Evolutionary conservation across 2,888 invertebrate species (phyloP).

Genomic region (Cephonodes hylas): DNA sequence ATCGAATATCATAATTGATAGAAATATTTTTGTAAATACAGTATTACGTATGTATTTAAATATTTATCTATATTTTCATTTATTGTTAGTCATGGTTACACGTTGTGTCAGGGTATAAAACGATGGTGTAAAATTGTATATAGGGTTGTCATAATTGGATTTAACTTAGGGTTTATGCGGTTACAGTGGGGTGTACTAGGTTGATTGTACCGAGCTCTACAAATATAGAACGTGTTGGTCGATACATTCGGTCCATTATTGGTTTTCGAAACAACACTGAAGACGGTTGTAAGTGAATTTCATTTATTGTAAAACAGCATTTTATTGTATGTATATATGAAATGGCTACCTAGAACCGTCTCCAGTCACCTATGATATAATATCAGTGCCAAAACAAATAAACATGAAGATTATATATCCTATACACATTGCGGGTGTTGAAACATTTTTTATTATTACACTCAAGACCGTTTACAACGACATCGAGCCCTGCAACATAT

Average conservation of each 20-base stretch:
- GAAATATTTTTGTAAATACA: constrained; percentile 69
- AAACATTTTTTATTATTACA: background rate
- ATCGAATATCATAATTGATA: constrained; percentile 20
- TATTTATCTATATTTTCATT: constrained; percentile 44
- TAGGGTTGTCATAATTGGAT: background rate
- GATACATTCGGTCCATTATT: background rate
- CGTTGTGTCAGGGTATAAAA: constrained; percentile 28
- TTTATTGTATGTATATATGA: too few relatives aligned
- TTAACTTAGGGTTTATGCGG: background rate
- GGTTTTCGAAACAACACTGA: background rate
- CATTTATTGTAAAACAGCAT: too few relatives aligned
- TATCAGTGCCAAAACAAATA: constrained; percentile 4
- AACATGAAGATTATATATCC: background rate
- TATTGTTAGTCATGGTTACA: constrained; percentile 42
- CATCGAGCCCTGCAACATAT: too few relatives aligned
- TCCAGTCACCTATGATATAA: background rate
- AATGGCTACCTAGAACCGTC: background rate
- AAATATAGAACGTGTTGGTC: constrained; percentile 3
- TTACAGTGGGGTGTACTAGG: background rate
- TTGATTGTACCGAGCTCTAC: background rate
- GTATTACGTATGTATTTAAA: constrained; percentile 52
- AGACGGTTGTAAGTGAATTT: background rate
- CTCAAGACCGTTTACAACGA: background rate
- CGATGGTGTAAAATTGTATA: constrained; percentile 39
- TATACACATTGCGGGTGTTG: background rate